phyloP scores from a whole-genome alignment of 2,888 invertebrate genomes.

The Atethmia centrago region DNA sequence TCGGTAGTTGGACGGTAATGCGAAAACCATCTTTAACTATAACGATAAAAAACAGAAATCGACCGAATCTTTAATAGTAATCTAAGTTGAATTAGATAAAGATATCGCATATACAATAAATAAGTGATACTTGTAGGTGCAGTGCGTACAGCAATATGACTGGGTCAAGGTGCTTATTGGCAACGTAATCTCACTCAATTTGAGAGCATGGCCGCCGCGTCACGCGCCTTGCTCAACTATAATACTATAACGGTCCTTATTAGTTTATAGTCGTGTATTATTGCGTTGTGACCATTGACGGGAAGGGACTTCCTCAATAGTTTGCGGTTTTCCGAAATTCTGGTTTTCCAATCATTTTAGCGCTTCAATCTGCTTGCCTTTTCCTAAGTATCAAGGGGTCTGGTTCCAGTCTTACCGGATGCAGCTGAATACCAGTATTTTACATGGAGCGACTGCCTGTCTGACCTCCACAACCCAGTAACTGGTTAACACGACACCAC shows the following conservation, averaged over 20 bases:
- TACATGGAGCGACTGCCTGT: too few species aligned
- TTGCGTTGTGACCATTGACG: background rate
- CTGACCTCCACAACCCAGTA: too few species aligned
- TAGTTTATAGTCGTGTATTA: background rate
- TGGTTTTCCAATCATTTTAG: background rate
- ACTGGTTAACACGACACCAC: too few species aligned
- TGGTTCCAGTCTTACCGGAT: too few species aligned
- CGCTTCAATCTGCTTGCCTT: too few species aligned
- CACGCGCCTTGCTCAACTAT: conserved; percentile 25
- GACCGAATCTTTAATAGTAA: too few species aligned
- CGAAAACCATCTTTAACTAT: too few species aligned
- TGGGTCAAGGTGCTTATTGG: conserved; percentile 59
- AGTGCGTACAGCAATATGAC: conserved; percentile 22
- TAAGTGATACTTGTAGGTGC: conserved; percentile 1
- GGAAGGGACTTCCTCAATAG: background rate
- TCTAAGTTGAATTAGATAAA: too few species aligned
- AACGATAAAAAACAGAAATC: too few species aligned
- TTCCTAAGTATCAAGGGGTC: too few species aligned
- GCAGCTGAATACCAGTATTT: too few species aligned
- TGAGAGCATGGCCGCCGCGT: conserved; percentile 58
- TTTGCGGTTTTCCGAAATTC: background rate
- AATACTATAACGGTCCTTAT: conserved; percentile 4
- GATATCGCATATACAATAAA: background rate
- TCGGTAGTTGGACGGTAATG: too few species aligned
- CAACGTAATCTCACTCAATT: conserved; percentile 53